Evolutionary conservation across 2,797 vertebrate species (phyloP).

Genomic region (Sebastes hubbsi): DNA sequence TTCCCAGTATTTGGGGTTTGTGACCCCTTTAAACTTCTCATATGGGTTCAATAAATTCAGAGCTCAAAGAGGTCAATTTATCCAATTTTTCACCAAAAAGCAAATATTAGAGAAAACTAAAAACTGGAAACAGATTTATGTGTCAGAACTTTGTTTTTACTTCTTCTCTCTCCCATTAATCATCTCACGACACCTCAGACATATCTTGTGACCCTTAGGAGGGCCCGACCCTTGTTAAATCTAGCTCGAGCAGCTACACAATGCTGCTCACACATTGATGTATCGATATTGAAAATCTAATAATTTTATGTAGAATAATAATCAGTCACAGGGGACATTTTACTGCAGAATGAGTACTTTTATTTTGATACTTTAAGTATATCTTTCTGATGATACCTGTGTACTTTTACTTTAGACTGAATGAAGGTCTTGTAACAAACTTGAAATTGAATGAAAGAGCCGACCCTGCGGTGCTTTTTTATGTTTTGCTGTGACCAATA

Average conservation of each 20-base stretch:
- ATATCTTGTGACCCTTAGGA: neutral
- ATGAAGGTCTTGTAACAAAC: neutral
- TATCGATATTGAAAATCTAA: neutral
- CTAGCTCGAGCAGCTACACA: neutral
- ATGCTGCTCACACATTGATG: neutral
- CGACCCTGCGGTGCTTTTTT: neutral
- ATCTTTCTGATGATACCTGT: neutral
- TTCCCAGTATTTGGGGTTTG: neutral
- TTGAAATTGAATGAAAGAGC: neutral
- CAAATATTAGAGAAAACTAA: neutral
- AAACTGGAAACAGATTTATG: neutral
- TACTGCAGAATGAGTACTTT: neutral
- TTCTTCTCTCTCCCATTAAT: neutral
- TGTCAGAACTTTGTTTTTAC: neutral
- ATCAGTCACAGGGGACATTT: neutral
- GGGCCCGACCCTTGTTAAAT: neutral
- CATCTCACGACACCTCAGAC: neutral
- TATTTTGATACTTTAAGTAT: neutral
- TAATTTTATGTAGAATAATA: neutral
- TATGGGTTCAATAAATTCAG: neutral
- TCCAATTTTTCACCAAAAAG: neutral
- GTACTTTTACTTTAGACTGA: no score
- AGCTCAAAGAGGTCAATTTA: neutral
- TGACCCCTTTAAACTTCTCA: neutral
- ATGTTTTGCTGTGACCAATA: slow-evolving; percentile 4